Base-by-base conservation (phyloP, 2,113 vertebrate species). In the Otolemur garnettii region DNA sequence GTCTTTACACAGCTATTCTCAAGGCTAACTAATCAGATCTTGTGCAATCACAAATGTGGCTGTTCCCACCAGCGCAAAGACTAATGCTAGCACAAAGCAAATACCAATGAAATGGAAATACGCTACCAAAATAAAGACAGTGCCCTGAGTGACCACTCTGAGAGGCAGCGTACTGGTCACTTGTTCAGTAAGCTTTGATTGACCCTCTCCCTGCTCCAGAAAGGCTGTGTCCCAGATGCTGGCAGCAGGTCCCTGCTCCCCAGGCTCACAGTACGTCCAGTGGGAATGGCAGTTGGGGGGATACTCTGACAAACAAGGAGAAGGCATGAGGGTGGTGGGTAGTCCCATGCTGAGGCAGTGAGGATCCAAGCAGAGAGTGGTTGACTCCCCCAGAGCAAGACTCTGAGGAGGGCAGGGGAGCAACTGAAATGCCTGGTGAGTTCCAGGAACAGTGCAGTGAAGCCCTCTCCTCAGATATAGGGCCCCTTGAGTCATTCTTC, bases 81-180 rank as follows among this genome's bases (percentile, higher is more conserved):
- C 68, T 50, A 87, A 82, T 35, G 35, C 55, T 12, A 60, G 66
- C 38, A 93, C 96, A 92, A 82, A 2, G 15, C 87, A 97, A 97
- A 94, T 45, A 69, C 72, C 7, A 17, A 33, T 57, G n/a, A 86
- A 94, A 95, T 24, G 38, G 33, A 35, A 84, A 80, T 57, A 79
- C 35, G 66, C 33, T 75, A 45, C n/a, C 66, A 69, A 93, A 91
- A 89, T 83, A 96, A 93, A 91, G 75, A 64, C 18, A 38, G 64
- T 68, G 30, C 35, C 68, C 64, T 79, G 53, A 82, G 62, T 75
- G 19, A 79, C 0, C 4, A 83, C 60, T 71, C 30, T 66, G 30
- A 78, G 33, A 80, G 53, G 83, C 50, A 81, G 45, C 24, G 62
- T 80, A 62, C 53, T 85, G 68, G 26, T 53, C 82, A 50, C 55